Conservation (phyloP, 2,113 vertebrate species). For the Nematolebias whitei region DNA sequence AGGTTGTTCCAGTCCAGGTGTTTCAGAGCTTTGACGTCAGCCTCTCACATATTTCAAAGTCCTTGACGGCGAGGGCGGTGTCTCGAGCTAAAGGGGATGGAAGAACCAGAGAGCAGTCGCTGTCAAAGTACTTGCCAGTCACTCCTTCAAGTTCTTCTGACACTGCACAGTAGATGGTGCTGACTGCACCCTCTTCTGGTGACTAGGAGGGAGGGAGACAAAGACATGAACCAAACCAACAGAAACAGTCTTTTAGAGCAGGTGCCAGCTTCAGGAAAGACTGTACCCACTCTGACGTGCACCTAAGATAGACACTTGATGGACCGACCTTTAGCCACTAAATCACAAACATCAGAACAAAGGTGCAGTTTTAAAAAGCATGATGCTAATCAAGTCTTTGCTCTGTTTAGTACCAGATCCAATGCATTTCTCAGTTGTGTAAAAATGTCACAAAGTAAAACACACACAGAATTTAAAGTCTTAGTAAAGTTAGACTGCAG, state of each 20-base stretch:
- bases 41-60: slow-evolving; percentile 83
- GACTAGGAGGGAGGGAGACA: slow-evolving; percentile 71
- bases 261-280: not conserved
- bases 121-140: slow-evolving; percentile 87
- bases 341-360: not conserved
- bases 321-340: too few relatives aligned
- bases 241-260: not conserved
- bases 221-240: not conserved
- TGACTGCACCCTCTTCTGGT: slow-evolving; percentile 80
- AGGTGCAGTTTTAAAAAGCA: not conserved
- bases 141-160: slow-evolving; percentile 82
- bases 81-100: slow-evolving; percentile 78
- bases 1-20: not conserved
- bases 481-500: too few relatives aligned
- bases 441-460: not conserved
- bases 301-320: too few relatives aligned
- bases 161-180: slow-evolving; percentile 84
- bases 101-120: slow-evolving; percentile 78
- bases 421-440: not conserved
- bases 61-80: slow-evolving; percentile 71
- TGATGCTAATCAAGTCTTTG: too few relatives aligned
- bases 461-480: too few relatives aligned
- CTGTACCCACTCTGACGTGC: too few relatives aligned
- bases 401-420: too few relatives aligned
- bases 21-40: slow-evolving; percentile 72